Conservation (phyloP, 2,888 invertebrate species). For the Keiferia lycopersicella region DNA sequence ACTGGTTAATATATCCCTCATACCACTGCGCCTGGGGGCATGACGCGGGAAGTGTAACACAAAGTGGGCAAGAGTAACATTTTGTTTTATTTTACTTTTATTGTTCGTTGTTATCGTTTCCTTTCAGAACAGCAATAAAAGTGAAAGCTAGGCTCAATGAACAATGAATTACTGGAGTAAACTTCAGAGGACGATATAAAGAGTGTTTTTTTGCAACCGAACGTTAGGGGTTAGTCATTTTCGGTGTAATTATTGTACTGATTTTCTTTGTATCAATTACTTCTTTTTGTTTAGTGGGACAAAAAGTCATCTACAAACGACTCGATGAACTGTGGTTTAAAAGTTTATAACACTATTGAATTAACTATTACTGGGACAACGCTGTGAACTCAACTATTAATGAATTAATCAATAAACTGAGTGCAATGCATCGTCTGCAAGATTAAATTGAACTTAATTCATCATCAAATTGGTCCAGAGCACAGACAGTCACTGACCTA, state of each 20-base stretch:
- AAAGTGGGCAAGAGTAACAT: constrained; percentile 5
- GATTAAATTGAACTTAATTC: too few species aligned
- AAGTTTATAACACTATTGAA: too few species aligned
- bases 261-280: neutral
- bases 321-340: too few species aligned
- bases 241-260: neutral
- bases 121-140: neutral
- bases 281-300: too few species aligned
- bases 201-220: neutral
- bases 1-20: neutral
- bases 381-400: too few species aligned
- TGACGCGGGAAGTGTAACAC: constrained; percentile 2
- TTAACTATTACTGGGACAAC: too few species aligned
- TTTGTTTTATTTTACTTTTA: constrained; percentile 3
- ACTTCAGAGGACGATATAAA: neutral
- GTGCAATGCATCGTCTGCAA: too few species aligned
- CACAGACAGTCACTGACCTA: too few species aligned
- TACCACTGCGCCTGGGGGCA: neutral
- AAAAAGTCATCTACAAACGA: too few species aligned
- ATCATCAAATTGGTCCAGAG: too few species aligned
- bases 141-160: neutral
- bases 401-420: too few species aligned
- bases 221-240: too few species aligned
- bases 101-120: neutral
- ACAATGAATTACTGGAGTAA: neutral